Percentiles rank a stretch among this genome's conserved stretches.
Conservation (phyloP, 92 coral and sea anemone genomes). For the Anthopleura xanthogrammica region DNA sequence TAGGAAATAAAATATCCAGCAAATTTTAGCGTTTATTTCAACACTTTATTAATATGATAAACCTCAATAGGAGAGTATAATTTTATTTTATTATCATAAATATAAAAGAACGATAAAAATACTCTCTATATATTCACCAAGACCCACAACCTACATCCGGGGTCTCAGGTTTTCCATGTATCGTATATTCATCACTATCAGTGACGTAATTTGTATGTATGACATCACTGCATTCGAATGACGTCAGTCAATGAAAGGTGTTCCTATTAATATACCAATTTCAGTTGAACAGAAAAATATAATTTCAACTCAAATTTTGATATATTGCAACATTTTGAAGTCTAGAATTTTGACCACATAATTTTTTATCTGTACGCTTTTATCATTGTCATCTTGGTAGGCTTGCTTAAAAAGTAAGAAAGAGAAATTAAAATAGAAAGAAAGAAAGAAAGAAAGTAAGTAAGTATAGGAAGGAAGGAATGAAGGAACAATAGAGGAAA, state of each 20-base stretch:
- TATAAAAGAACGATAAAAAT: conserved; percentile 7
- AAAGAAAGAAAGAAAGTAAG: no score
- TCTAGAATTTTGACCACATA: background rate
- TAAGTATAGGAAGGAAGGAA: no score
- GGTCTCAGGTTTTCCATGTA: background rate
- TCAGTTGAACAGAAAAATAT: background rate
- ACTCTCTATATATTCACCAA: background rate
- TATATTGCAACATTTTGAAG: background rate
- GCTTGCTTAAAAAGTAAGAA: no score
- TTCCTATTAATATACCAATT: background rate
- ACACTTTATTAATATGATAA: background rate
- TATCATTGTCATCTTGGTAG: background rate
- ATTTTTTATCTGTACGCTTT: background rate
- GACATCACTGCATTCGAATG: background rate
- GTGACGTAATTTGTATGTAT: background rate
- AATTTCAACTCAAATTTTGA: background rate
- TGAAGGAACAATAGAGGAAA: no score
- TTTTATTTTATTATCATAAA: background rate
- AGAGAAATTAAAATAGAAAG: no score
- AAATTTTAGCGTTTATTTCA: background rate
- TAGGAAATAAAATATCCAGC: background rate
- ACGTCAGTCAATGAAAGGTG: background rate
- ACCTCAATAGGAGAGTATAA: background rate
- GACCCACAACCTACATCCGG: background rate
- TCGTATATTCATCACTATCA: background rate